Conservation (phyloP, 2,113 vertebrate species). For the Pleuronectes platessa region DNA sequence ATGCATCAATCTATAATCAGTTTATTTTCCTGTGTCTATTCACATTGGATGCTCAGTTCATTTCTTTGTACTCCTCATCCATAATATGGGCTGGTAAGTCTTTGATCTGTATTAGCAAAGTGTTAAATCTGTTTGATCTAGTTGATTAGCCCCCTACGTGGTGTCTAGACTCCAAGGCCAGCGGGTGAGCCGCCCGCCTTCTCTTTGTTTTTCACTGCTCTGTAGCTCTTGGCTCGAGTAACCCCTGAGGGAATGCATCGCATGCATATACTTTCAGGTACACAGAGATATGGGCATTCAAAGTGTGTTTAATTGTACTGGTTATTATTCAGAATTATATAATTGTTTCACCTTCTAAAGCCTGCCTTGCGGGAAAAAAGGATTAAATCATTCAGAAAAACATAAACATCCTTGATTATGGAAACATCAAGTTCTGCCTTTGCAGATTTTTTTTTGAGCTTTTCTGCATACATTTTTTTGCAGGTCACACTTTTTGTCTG, state of each 20-base stretch:
- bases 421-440: not conserved
- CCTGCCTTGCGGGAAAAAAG: not conserved
- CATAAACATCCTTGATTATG: constrained; percentile 4
- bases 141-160: constrained; percentile 59
- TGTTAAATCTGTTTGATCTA: constrained; percentile 71
- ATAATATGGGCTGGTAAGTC: constrained; percentile 29
- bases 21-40: constrained; percentile 14
- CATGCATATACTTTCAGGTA: constrained; percentile 16
- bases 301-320: constrained; percentile 25
- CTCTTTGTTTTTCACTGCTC: constrained; percentile 45
- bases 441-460: not conserved
- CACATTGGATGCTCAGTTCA: constrained; percentile 29
- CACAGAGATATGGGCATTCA: not conserved
- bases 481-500: no score
- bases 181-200: constrained; percentile 38
- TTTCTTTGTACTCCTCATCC: constrained; percentile 16
- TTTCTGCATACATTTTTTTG: not conserved
- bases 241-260: constrained; percentile 19
- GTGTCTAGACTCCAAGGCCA: constrained; percentile 59
- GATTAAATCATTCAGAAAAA: not conserved
- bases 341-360: constrained; percentile 22
- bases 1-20: constrained; percentile 6
- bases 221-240: constrained; percentile 29
- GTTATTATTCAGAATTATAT: constrained; percentile 31
- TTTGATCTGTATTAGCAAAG: constrained; percentile 67